Conservation (phyloP, 2,888 invertebrate species). For the Heterodera filipjevi region DNA sequence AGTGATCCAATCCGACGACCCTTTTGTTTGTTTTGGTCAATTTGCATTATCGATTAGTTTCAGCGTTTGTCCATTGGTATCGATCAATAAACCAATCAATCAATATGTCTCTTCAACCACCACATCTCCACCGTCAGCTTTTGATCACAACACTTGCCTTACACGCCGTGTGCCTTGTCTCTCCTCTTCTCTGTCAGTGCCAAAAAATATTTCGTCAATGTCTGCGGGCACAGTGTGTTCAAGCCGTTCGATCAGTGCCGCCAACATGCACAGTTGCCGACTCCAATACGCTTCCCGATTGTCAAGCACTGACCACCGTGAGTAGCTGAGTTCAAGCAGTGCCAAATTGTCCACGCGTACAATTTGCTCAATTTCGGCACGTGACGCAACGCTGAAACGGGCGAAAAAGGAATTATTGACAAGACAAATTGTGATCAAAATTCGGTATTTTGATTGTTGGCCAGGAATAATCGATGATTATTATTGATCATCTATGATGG, state of each 20-base stretch:
- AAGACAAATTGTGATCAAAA: background rate
- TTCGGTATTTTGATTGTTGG: background rate
- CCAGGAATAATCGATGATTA: too few relatives aligned
- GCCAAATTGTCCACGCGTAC: constrained; percentile 11
- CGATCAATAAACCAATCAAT: too few relatives aligned
- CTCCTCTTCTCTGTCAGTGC: background rate
- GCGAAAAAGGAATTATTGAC: too few relatives aligned
- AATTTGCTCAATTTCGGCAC: constrained; percentile 9
- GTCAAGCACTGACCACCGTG: constrained; percentile 19
- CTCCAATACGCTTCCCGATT: constrained; percentile 26
- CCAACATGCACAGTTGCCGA: constrained; percentile 30
- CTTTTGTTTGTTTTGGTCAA: too few relatives aligned
- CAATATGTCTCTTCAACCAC: background rate
- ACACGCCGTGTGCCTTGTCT: background rate
- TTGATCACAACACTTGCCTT: constrained; percentile 3
- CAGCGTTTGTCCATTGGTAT: too few relatives aligned
- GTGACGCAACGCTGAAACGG: background rate
- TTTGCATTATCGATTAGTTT: too few relatives aligned
- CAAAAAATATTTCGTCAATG: constrained; percentile 24
- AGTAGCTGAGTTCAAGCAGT: constrained; percentile 12
- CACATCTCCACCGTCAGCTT: background rate
- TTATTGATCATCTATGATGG: too few relatives aligned
- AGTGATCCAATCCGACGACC: too few relatives aligned
- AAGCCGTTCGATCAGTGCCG: constrained; percentile 25
- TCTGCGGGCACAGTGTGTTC: constrained; percentile 23